These are phyloP conservation scores for Drosophila sucinea DNA, from an alignment of 1,140 invertebrate species.

Conservation along the genomic window DNA sequence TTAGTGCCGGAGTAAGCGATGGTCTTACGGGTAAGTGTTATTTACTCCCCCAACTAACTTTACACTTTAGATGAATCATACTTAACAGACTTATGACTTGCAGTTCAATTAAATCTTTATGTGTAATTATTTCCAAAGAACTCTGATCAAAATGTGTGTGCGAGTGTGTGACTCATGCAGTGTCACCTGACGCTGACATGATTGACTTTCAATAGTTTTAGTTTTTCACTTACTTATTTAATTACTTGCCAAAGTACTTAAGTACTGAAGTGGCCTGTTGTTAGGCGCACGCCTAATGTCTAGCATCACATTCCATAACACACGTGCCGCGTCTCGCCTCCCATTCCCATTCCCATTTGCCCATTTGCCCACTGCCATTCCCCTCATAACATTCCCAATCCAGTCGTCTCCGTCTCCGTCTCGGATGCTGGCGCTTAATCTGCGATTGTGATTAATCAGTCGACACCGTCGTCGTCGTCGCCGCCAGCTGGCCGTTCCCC, in stretches of 20 bases:
- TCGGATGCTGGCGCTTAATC: slow-evolving; percentile 67
- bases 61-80: background rate
- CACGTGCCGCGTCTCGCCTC: slow-evolving; percentile 34
- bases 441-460: slow-evolving; percentile 76
- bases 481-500: slow-evolving; percentile 41
- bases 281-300: slow-evolving; percentile 20
- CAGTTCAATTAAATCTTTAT: slow-evolving; percentile 12
- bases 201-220: background rate
- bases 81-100: background rate
- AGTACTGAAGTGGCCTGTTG: slow-evolving; percentile 22
- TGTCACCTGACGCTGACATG: background rate
- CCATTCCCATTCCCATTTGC: slow-evolving; percentile 13
- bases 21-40: slow-evolving; percentile 59
- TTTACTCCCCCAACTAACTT: too few relatives aligned
- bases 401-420: slow-evolving; percentile 13
- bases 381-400: slow-evolving; percentile 16
- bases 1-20: slow-evolving; percentile 32
- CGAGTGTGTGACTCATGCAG: background rate
- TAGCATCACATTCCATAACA: slow-evolving; percentile 14
- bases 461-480: slow-evolving; percentile 46
- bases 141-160: background rate
- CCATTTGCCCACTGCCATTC: background rate
- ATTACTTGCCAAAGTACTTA: slow-evolving; percentile 2
- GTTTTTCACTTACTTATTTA: background rate
- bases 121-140: background rate